Base-by-base conservation (phyloP, 2,797 vertebrate species). In the Anableps anableps region DNA sequence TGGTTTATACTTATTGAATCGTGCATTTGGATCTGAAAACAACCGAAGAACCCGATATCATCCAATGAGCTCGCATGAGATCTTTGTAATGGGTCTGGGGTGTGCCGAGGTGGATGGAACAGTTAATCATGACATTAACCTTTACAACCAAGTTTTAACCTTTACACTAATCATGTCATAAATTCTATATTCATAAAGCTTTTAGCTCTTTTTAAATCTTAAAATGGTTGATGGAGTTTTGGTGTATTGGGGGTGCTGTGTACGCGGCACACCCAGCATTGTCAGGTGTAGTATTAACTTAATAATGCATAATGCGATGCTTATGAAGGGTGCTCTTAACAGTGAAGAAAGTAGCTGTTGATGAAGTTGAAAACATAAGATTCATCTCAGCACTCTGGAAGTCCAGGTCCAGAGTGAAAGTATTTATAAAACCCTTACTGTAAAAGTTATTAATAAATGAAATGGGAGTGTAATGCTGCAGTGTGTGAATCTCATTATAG, bases 391-490 rank as follows among this genome's bases (percentile, higher is more conserved):
- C 0, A 2, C 23, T n/a, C 23, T 71, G 68, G 68, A 70, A 14
- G 41, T 43, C 41, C 11, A 11, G 13, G 64, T 41, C 64, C 34
- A 3, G 66, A 26, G 38, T 2, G 38, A 5, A 43, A 26, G 41
- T 1, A 3, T 7, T 45, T 45, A 29, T 45, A 71, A 71, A 71
- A n/a, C 23, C 68, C 68, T 17, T 7, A 43, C 13, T 45, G 26
- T 41, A 41, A 14, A 68, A 26, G 36, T 68, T 68, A 26, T 41
- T 41, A 68, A 41, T 41, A 68, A 68, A 68, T 68, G 26, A 41
- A 68, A 26, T 71, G n/a, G 5, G 21, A 58, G 70, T 41, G 51
- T 72, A 60, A 74, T 66, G 53, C 74, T 84, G n/a, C 82, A 79
- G 68, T 76, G 47, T 74, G 70, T 38, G 36, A 9, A 47, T 58